Base-by-base conservation (phyloP, 2,797 vertebrate species). In the Lutjanus argentimaculatus region DNA sequence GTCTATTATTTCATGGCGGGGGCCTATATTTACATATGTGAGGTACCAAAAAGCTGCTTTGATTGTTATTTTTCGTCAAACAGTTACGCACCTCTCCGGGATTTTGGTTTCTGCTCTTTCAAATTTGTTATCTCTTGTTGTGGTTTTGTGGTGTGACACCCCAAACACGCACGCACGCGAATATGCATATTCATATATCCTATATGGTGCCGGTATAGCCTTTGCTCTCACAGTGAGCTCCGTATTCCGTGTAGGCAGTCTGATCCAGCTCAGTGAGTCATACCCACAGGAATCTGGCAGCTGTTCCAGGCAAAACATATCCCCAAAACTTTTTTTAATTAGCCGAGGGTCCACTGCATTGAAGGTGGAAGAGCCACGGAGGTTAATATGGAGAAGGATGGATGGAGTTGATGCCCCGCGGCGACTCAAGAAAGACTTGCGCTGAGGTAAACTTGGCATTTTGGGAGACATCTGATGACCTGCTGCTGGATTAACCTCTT, bases 261-360 rank as follows among this genome's bases (percentile, higher is more conserved):
- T 56, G 62, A 48, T 64, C 82, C n/a, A 61, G 67, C 40, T 79
- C 55, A 19, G 10, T 92, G 92, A 92, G 42, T 92, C 90, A 92
- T 85, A 75, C 9, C 7, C 48, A 42, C 62, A 83, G 53, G 85
- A 87, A 89, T 92, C 83, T 72, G 52, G n/a, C 66, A 87, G 81
- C 78, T 88, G 86, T 12, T 21, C 10, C 40, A 7, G 17, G 30
- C 42, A 61, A 72, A 85, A 67, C 9, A n/a, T 12, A 56, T 4
- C 25, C 46, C 46, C 16, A 21, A 14, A 42, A 25, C 7, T 2
- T 58, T 2, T 58, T 77, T 75, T 30, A 46, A 71, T 52, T 57
- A 19, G 9, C 9, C 14, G 12, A 22, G 22, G 9, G 0, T 1
- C 36, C 2, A 9, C 9, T 56, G 17, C 12, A 70, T 51, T 63